Base-by-base conservation (phyloP, 92 coral and sea anemone species). In the Parazoanthus swiftii region DNA sequence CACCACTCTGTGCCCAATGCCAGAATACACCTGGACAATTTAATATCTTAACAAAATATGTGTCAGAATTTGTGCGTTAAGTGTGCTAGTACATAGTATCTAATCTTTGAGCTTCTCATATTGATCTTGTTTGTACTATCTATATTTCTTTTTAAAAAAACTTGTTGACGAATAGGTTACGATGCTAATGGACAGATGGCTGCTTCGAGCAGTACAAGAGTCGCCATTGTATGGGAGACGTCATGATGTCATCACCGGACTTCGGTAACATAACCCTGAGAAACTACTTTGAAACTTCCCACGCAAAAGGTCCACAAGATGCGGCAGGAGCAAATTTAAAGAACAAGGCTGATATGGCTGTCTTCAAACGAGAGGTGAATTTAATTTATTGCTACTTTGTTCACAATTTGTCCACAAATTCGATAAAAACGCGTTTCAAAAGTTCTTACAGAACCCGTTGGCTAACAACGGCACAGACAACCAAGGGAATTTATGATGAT, bases 211-310 rank as follows among this genome's bases (percentile, higher is more conserved):
- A 93, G 37, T 92, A 92, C 74, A 92, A 88, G 79, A 90, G 90
- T 75, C 43, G 88, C 35, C 93, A 90, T 72, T 88, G 91, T 58
- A 88, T 91, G 89, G 94, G 96, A 6, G 94, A 93, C 65, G 90
- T 92, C 37, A 50, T 88, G 7, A 26, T 18, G 10, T 93, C 92
- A n/a, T 38, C 43, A 23, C 18, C 23, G 2, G 94, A 88, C 82
- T 89, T 89, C 82, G 93, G 93, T 0, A 88, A 85, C 82, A 63
- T 75, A 16, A 93, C 93, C 3, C 83, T 93, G 42, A 88, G 91
- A 16, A 93, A 91, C 39, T 90, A 90, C 15, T 90, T 87, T 76
- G 77, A 92, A 37, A 91, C 86, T 8, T 91, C 90, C 8, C 91
- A 89, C 29, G 94, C 94, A 3, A 85, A 89, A 59, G 92, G 90